Evolutionary conservation across 2,888 invertebrate species (phyloP), one percentile per base, ranked within the genome.

Genomic region (Dioctria rufipes): DNA sequence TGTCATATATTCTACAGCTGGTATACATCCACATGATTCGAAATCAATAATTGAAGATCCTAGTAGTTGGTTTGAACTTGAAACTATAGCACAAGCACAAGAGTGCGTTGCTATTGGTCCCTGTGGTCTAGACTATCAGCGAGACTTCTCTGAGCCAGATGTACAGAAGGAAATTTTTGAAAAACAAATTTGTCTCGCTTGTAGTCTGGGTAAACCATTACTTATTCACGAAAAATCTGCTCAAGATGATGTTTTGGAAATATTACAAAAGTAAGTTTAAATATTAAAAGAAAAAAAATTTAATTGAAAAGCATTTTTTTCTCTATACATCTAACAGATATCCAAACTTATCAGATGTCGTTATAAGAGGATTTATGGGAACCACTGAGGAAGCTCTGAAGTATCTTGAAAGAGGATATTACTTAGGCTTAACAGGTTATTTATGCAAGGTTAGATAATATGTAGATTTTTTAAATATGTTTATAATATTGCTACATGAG

Each of bases 91-190:
- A 25, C 91, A 91, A 77, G 96, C 95, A 86, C 93, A 94, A 3
- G 96, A 97, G 90, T 97, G 97, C 89, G 97, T 98, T 46, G 97
- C 97, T 3, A 92, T 98, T 60, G 98, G 98, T 37, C 97, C 97
- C 88, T 98, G 98, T 88, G 98, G 98, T 51, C 91, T 98, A 84
- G 98, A 98, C 90, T 98, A 96, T 89, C 96, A 95, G 88, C 93
- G 97, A 86, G 96, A 97, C 89, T 98, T 97, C 90, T 97, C 97
- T 6, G 96, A 97, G 86, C 96, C 95, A 4, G 93, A 93, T 82
- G 93, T 94, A 84, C 98, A 98, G 90, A 91, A 94, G 83, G 92
- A 93, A 83, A 97, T 96, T 69, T 97, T 98, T 88, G 94, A 94
- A 86, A 94, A 96, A 89, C 96, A 96, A 92, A 93, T 95, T 85